phyloP scores from a whole-genome alignment of 1,140 invertebrate genomes.

The Agrypnia vestita region DNA sequence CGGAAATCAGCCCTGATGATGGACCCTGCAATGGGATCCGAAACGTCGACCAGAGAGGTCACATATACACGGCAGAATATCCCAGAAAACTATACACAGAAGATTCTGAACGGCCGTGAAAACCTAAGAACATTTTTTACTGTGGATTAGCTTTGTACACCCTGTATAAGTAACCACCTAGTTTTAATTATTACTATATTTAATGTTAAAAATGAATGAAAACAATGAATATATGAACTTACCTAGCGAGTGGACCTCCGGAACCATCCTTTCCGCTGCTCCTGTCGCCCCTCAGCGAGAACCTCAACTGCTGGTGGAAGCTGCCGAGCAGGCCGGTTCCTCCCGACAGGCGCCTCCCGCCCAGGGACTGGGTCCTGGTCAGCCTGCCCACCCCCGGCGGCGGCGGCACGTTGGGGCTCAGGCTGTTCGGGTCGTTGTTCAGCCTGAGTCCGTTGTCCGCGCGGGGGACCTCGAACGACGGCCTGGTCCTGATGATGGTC shows the following conservation, averaged over 20 bases:
- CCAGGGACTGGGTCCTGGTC: slow-evolving; percentile 69
- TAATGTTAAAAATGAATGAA: too few species aligned
- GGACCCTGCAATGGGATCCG: too few species aligned
- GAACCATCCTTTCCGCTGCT: slow-evolving; percentile 65
- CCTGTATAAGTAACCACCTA: too few species aligned
- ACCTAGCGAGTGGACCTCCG: slow-evolving; percentile 57
- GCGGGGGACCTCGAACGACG: slow-evolving; percentile 67
- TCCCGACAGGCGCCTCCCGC: slow-evolving; percentile 68
- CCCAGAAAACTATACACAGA: too few species aligned
- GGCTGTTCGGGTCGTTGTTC: slow-evolving; percentile 65
- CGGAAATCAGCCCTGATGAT: too few species aligned
- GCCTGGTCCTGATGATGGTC: slow-evolving; percentile 70
- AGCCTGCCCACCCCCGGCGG: slow-evolving; percentile 63
- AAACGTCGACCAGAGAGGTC: too few species aligned
- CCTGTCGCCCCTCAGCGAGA: slow-evolving; percentile 71
- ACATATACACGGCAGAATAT: too few species aligned
- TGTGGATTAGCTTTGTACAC: too few species aligned
- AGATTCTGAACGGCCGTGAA: too few species aligned
- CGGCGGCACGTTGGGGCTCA: slow-evolving; percentile 63
- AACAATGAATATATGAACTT: too few species aligned
- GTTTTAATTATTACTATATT: too few species aligned
- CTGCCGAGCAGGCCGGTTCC: slow-evolving; percentile 69
- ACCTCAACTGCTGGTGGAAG: slow-evolving; percentile 73
- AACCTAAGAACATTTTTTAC: too few species aligned
- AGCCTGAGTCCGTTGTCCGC: slow-evolving; percentile 64